A percentile compares a stretch with the other conserved stretches of the same genome.
Evolutionary conservation across 2,113 vertebrate genomes (phyloP).

Genomic region (Petaurus breviceps): DNA sequence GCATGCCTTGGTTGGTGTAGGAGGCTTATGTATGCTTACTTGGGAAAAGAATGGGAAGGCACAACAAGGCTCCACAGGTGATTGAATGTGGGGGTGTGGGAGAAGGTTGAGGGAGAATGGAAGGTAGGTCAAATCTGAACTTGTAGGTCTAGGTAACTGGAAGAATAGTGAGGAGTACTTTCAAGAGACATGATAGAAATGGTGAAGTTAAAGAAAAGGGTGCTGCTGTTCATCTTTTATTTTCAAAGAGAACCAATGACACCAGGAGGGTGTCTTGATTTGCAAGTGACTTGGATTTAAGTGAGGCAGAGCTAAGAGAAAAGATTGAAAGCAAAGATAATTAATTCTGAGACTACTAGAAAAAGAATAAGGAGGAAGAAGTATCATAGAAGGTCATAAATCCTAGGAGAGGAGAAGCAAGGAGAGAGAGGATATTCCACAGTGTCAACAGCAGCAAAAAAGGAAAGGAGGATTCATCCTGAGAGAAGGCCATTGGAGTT

Average conservation of each 20-base stretch:
- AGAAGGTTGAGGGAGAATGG: not conserved
- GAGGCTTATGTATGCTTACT: not conserved
- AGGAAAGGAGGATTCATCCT: not conserved
- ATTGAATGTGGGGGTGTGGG: not conserved
- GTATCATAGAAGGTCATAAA: not conserved
- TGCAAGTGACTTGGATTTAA: not conserved
- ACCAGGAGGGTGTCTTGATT: not conserved
- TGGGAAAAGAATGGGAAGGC: not conserved
- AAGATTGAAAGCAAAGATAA: not conserved
- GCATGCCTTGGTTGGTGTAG: not conserved
- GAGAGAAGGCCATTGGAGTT: not conserved
- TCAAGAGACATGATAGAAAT: not conserved
- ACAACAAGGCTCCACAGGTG: not conserved
- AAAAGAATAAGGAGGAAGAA: not conserved
- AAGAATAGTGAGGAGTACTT: not conserved
- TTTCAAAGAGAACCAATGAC: not conserved
- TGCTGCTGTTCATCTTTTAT: not conserved
- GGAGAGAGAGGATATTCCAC: not conserved
- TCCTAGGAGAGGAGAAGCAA: not conserved
- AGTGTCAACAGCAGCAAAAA: not conserved
- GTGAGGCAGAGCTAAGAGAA: not conserved
- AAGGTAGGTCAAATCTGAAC: not conserved
- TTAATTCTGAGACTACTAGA: not conserved
- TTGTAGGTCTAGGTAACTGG: not conserved
- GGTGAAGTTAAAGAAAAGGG: not conserved